Conservation (phyloP, 2,113 vertebrate genomes). For the Erinaceus europaeus region DNA sequence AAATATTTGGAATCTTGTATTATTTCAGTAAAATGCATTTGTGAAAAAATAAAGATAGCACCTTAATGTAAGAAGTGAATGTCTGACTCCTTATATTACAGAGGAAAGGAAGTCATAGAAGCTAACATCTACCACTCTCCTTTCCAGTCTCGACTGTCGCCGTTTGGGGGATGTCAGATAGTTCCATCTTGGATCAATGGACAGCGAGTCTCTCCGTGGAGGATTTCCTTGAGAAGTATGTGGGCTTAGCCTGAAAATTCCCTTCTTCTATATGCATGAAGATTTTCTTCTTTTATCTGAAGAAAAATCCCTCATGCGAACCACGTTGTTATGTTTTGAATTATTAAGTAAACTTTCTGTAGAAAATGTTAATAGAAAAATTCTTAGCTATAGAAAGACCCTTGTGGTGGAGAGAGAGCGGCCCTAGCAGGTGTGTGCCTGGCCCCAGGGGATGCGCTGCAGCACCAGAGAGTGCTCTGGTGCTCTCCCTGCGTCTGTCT, state of each 20-base stretch:
- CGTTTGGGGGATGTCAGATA: constrained; percentile 28
- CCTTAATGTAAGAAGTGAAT: not conserved
- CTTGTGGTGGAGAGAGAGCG: no score
- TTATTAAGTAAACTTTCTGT: constrained; percentile 11
- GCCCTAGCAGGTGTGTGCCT: no score
- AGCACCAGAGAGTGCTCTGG: no score
- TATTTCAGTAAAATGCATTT: constrained; percentile 9
- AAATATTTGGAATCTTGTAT: constrained; percentile 43
- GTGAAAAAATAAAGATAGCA: constrained; percentile 49
- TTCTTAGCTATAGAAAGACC: no score
- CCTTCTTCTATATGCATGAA: constrained; percentile 8
- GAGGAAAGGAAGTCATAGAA: constrained; percentile 20
- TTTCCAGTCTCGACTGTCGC: constrained; percentile 66
- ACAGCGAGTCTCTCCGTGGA: constrained; percentile 68
- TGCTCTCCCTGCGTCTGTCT: no score
- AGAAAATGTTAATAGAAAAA: not conserved
- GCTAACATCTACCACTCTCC: constrained; percentile 23
- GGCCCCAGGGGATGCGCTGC: no score
- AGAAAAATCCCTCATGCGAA: constrained; percentile 21
- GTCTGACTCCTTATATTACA: constrained; percentile 44
- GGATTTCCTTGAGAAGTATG: constrained; percentile 84
- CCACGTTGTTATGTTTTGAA: constrained; percentile 15
- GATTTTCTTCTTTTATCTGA: constrained; percentile 18
- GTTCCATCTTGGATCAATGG: constrained; percentile 75
- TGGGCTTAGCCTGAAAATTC: constrained; percentile 57